Evolutionary conservation across 2,888 invertebrate genomes (phyloP).

Genomic region (Lochmaea crataegi): DNA sequence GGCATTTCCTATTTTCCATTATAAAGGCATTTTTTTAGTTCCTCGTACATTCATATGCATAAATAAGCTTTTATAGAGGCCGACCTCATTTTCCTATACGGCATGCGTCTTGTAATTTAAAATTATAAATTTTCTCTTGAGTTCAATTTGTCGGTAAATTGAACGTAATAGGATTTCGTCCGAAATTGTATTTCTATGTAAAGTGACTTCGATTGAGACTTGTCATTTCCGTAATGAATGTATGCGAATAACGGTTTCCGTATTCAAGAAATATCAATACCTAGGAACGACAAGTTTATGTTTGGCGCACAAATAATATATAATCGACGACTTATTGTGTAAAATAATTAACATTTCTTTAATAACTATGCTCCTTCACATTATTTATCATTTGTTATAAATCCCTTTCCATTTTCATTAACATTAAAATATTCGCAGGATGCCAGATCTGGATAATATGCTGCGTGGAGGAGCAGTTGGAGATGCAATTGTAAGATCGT

Average conservation of each 20-base stretch:
- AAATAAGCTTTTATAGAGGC: slow-evolving; percentile 42
- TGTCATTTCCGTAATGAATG: slow-evolving; percentile 47
- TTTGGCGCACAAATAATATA: too few species aligned
- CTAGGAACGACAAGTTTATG: neutral
- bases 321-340: too few species aligned
- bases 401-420: too few species aligned
- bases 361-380: too few species aligned
- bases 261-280: slow-evolving; percentile 9
- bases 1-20: slow-evolving; percentile 36
- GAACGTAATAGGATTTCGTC: slow-evolving; percentile 51
- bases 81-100: slow-evolving; percentile 41
- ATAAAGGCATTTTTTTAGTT: slow-evolving; percentile 39
- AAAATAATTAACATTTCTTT: too few species aligned
- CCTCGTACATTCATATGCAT: slow-evolving; percentile 40
- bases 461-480: too few species aligned
- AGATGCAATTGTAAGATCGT: too few species aligned
- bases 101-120: slow-evolving; percentile 50
- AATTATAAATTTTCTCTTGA: slow-evolving; percentile 51
- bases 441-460: too few species aligned
- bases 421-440: too few species aligned
- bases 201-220: slow-evolving; percentile 48
- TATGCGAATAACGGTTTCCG: slow-evolving; percentile 40
- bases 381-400: too few species aligned
- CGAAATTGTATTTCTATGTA: slow-evolving; percentile 54
- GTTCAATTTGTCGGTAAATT: slow-evolving; percentile 55